Conservation (phyloP, 2,888 invertebrate species). For the Dasypolia templi region DNA sequence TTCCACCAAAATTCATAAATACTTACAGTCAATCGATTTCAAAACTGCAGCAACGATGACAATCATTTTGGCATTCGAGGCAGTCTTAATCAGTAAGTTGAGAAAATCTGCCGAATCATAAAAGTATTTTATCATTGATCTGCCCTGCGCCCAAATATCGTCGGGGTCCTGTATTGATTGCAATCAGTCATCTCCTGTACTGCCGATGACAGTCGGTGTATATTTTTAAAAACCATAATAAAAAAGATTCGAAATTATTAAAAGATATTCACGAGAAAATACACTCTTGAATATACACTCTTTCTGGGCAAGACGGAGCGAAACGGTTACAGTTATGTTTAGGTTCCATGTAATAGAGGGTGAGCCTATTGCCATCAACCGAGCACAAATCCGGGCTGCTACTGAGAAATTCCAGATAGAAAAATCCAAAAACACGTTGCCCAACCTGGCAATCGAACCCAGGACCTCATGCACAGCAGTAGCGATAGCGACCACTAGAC, state of each 20-base stretch:
- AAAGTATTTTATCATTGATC: constrained; percentile 66
- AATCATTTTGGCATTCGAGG: constrained; percentile 63
- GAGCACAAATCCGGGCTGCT: too few species aligned
- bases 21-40: constrained; percentile 55
- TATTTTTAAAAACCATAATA: not conserved
- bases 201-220: constrained; percentile 40
- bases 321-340: too few species aligned
- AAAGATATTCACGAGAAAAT: not conserved
- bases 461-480: too few species aligned
- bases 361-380: too few species aligned
- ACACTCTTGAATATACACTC: not conserved
- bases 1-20: not conserved
- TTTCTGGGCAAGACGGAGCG: not conserved
- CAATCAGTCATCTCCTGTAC: constrained; percentile 64
- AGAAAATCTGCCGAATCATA: constrained; percentile 62
- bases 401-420: too few species aligned
- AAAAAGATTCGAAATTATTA: too few species aligned
- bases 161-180: constrained; percentile 59
- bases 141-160: constrained; percentile 66
- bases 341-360: too few species aligned
- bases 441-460: too few species aligned
- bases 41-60: constrained; percentile 60
- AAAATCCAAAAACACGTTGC: too few species aligned
- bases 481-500: too few species aligned
- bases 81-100: constrained; percentile 62